Conservation (phyloP, 2,113 vertebrate species). For the Halichoeres trimaculatus region DNA sequence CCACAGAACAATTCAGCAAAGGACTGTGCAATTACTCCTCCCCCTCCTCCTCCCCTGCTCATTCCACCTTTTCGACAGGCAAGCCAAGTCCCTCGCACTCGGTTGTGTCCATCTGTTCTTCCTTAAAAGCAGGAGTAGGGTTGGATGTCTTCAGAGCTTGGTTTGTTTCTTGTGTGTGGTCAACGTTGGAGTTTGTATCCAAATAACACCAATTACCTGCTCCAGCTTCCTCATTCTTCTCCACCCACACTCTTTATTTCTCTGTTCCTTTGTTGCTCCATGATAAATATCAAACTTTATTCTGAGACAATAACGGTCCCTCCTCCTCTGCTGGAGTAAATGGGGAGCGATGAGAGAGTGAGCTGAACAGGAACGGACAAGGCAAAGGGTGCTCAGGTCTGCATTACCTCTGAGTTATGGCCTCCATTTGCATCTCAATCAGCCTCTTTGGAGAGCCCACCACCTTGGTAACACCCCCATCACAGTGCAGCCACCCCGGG, state of each 20-base stretch:
- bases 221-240: conserved; percentile 3
- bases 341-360: conserved; percentile 79
- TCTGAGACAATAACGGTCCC: conserved; percentile 78
- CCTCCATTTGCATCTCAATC: conserved; percentile 97
- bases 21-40: conserved; percentile 81
- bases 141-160: conserved; percentile 39
- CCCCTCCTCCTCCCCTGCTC: conserved; percentile 62
- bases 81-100: conserved; percentile 51
- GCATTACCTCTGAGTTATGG: conserved; percentile 97
- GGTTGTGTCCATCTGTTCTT: conserved; percentile 73
- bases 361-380: conserved; percentile 72
- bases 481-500: conserved; percentile 77
- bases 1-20: conserved; percentile 85
- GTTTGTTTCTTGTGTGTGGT: neutral
- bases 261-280: conserved; percentile 29
- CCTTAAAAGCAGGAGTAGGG: conserved; percentile 35
- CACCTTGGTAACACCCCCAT: conserved; percentile 85
- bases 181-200: conserved; percentile 26
- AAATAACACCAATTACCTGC: conserved; percentile 15
- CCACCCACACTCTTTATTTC: conserved; percentile 6
- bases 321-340: conserved; percentile 76
- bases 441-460: conserved; percentile 90
- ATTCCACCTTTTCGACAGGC: conserved; percentile 55
- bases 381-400: conserved; percentile 84
- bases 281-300: conserved; percentile 78